phyloP scores from a whole-genome alignment of 1,140 invertebrate genomes.

The Delia radicum region DNA sequence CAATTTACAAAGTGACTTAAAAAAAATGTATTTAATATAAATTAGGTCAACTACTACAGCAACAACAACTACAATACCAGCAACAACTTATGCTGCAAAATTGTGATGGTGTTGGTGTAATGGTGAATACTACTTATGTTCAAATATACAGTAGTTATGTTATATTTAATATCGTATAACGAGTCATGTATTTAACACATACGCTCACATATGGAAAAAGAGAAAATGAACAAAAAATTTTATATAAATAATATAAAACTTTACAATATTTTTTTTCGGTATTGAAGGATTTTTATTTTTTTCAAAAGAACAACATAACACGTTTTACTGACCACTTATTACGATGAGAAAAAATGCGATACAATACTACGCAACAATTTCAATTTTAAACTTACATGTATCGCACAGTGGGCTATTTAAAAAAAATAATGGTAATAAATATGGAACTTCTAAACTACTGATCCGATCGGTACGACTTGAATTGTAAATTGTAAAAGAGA shows the following conservation, averaged over 20 bases:
- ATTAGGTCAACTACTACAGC: conserved; percentile 14
- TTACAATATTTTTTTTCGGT: neutral
- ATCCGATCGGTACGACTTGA: no score
- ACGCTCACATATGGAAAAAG: neutral
- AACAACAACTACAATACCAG: neutral
- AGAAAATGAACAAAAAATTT: neutral
- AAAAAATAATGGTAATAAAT: no score
- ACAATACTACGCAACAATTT: conserved; percentile 4
- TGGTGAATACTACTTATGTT: neutral
- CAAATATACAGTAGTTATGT: neutral
- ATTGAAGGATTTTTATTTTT: neutral
- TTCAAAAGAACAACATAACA: neutral
- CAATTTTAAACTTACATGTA: neutral
- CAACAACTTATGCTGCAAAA: no score
- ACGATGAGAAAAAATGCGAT: neutral
- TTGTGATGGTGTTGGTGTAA: no score
- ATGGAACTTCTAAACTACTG: no score
- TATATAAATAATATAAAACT: neutral
- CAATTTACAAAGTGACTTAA: conserved; percentile 24
- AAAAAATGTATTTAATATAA: neutral
- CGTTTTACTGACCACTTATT: neutral
- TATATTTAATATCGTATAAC: neutral
- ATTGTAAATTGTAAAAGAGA: no score
- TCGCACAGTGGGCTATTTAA: no score
- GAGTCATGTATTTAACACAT: neutral